Base-by-base conservation (phyloP, 2,797 vertebrate genomes). In the Falco novaeseelandiae region DNA sequence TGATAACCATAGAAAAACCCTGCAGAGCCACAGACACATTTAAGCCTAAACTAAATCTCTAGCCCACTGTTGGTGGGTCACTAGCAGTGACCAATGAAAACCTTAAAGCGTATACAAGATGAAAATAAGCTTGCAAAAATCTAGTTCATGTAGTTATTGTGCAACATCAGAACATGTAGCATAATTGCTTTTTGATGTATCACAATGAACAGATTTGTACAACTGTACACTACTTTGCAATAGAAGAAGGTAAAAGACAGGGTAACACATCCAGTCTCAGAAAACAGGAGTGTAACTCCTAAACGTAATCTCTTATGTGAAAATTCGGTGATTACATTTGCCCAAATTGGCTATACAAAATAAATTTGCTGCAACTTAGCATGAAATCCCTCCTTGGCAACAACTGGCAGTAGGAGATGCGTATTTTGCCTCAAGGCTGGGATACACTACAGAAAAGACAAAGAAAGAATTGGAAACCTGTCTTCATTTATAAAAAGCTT, bases 351-450 rank as follows among this genome's bases (percentile, higher is more conserved):
- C 79, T 83, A 44, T 1, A 93, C 59, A 83, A 92, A 95, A 89
- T 77, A 83, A 57, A 88, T 59, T 61, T 58, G 49, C 79, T 82
- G 61, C 73, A 86, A 78, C 38, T 84, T 88, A 88, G 66, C 79
- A 71, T 20, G 66, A 86, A 91, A 94, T 88, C 65, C 77, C 32
- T 90, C 70, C 80, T 78, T 78, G 83, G 57, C 88, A 94, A 74
- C 79, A 88, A 74, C 17, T 78, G 86, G 58, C 65, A 90, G 72
- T 4, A 78, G 66, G 25, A 95, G 77, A 90, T 42, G 46, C 0
- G 3, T 83, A 38, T 86, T 91, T 58, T 94, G 85, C 70, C 77
- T 91, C 36, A 20, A 85, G 89, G 87, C 42, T 57, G 65, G 79
- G 71, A 89, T 61, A 83, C 5, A 3, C 63, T 57, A 85, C 36